phyloP scores from a whole-genome alignment of 2,888 invertebrate genomes.

The Drosophila ezoana region DNA sequence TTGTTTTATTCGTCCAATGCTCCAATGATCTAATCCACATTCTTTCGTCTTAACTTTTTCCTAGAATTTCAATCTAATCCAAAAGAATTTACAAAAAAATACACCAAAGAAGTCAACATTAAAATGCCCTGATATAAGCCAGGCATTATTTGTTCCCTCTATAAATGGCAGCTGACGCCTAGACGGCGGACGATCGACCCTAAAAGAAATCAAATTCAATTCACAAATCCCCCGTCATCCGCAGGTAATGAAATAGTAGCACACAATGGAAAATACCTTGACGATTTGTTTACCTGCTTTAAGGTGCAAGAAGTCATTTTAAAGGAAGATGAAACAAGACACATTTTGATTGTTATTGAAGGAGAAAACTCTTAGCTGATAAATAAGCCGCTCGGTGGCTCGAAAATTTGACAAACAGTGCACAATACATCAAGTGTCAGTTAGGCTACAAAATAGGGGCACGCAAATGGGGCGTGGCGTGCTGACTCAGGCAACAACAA shows the following conservation, averaged over 20 bases:
- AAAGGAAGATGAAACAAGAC: conserved; percentile 22
- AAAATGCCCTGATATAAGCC: conserved; percentile 25
- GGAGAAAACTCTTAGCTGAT: background rate
- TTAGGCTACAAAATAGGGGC: conserved; percentile 36
- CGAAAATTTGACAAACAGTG: conserved; percentile 55
- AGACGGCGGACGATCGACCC: conserved; percentile 25
- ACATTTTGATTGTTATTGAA: conserved; percentile 35
- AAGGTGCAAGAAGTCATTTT: conserved; percentile 66
- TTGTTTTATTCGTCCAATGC: conserved; percentile 2
- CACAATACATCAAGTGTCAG: conserved; percentile 61
- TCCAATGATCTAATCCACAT: conserved; percentile 46
- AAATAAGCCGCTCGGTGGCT: conserved; percentile 26
- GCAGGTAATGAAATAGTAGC: conserved; percentile 53
- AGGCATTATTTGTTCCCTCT: conserved; percentile 22
- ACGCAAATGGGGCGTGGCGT: conserved; percentile 41
- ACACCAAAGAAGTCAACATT: conserved; percentile 35
- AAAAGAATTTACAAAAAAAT: conserved; percentile 11
- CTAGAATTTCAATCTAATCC: conserved; percentile 33
- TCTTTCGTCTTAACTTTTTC: conserved; percentile 34
- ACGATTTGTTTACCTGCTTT: conserved; percentile 42
- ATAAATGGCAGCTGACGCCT: conserved; percentile 51
- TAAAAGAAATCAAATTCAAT: conserved; percentile 54
- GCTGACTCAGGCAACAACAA: conserved; percentile 38
- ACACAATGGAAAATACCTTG: conserved; percentile 20
- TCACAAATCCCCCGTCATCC: conserved; percentile 48